Evolutionary conservation across 2,797 vertebrate species (phyloP), one percentile per base, ranked within the genome.

Genomic region (Acipenser ruthenus): DNA sequence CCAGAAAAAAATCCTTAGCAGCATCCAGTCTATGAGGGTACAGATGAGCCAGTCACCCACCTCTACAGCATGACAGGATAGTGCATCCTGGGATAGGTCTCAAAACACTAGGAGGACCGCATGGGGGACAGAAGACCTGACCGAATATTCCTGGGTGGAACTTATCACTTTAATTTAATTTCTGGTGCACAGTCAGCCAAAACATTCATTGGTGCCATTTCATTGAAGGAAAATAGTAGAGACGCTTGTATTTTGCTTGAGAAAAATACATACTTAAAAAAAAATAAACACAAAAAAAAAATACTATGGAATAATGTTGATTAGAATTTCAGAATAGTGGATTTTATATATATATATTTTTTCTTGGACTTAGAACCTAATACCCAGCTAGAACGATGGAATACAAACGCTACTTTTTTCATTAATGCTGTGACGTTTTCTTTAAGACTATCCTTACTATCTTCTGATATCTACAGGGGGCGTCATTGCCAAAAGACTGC

Each of bases 1-100:
- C 83, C 97, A 99, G 89, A 98, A 98, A 92, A 99, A 99, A 87
- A 95, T 99, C 80, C 89, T 99, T 77, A 97, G 92, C 85, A 97
- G 93, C 67, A 87, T 99, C 68, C 94, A 98, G 79, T 95, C 95
- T 73, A 97, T 99, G 93, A 91, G 95, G 83, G 91, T 96, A 78
- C 94, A 95, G 84, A 94, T 96, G 88, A 96, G 89, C 81, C 96
- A 97, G 83, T 93, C 94, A 12, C 91, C 93, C 0, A 93, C 92
- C 0, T 84, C 92, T 8, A 91, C 97, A 90, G 96, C 96, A 86
- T 99, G 94, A 99, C 89, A 89, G 76, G 86, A 87, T 78, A 83
- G 69, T 89, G 86, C 84, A 85, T 87, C 80, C 75, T 86, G 70
- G 85, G 83, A 84, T n/a, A 82, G 84, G 76, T 77, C 73, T 59